phyloP scores from a whole-genome alignment of 2,797 vertebrate species.

The Acipenser ruthenus region DNA sequence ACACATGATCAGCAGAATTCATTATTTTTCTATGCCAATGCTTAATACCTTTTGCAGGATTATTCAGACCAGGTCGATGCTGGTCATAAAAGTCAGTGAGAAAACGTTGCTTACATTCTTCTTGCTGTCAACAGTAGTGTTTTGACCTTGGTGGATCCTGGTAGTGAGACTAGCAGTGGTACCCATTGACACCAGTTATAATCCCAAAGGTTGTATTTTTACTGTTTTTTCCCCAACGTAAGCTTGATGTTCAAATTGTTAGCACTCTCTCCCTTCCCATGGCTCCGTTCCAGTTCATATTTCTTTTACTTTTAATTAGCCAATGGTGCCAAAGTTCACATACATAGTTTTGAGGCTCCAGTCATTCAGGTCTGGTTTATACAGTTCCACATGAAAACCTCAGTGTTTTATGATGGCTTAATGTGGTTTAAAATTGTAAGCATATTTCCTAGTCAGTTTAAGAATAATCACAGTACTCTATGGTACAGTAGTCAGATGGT shows the following conservation, averaged over 20 bases:
- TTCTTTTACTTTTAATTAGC: slow-evolving; percentile 21
- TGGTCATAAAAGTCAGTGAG: too few species aligned
- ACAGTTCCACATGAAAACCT: slow-evolving; percentile 15
- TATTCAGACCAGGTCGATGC: too few species aligned
- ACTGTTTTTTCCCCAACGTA: slow-evolving; percentile 5
- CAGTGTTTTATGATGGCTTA: slow-evolving; percentile 37
- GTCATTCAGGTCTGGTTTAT: slow-evolving; percentile 18
- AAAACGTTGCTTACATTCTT: not conserved
- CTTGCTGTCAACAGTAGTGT: not conserved
- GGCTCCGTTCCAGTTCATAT: slow-evolving; percentile 12
- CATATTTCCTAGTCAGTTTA: slow-evolving; percentile 51
- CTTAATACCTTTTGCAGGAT: too few species aligned
- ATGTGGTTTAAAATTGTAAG: slow-evolving; percentile 54
- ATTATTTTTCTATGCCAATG: too few species aligned
- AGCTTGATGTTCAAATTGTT: not conserved
- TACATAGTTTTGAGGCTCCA: not conserved
- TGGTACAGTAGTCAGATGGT: slow-evolving; percentile 53
- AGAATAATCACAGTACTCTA: slow-evolving; percentile 32
- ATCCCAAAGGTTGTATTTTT: not conserved
- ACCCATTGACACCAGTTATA: slow-evolving; percentile 7
- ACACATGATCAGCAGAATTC: too few species aligned
- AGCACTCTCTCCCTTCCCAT: slow-evolving; percentile 7
- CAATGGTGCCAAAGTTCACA: not conserved
- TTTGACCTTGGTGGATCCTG: not conserved
- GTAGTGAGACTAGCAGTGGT: not conserved